A percentile compares a stretch with the other conserved stretches of the same genome.
Evolutionary conservation across 1,140 invertebrate species (phyloP).

Genomic region (Papilio glaucus): DNA sequence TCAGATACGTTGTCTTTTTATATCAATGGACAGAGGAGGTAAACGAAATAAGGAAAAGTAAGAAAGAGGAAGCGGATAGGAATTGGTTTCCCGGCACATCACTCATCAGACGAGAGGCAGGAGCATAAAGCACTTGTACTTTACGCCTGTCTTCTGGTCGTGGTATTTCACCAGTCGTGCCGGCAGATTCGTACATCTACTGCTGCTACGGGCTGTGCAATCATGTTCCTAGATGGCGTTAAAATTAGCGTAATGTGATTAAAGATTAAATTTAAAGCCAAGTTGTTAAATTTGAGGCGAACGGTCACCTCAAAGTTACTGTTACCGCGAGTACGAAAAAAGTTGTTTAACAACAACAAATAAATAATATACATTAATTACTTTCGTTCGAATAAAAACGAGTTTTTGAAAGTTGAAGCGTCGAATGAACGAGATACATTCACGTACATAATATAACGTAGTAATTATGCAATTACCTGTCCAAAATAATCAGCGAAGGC

Average conservation of each 20-base stretch:
- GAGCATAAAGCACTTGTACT: too few species aligned
- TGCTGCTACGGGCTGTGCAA: background rate
- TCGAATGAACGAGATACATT: constrained; percentile 8
- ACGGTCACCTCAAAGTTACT: background rate
- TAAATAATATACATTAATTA: constrained; percentile 35
- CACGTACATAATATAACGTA: constrained; percentile 11
- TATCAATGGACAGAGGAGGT: too few species aligned
- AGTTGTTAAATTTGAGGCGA: constrained; percentile 1
- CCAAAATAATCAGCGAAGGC: constrained; percentile 20
- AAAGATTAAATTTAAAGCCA: background rate
- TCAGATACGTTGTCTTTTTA: too few species aligned
- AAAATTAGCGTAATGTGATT: background rate
- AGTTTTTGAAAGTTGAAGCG: constrained; percentile 28
- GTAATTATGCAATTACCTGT: constrained; percentile 31
- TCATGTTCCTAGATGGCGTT: background rate
- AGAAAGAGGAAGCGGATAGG: too few species aligned
- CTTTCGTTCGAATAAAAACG: constrained; percentile 31
- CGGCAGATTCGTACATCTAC: too few species aligned
- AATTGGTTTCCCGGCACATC: too few species aligned
- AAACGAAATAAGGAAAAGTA: too few species aligned
- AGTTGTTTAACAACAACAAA: constrained; percentile 33
- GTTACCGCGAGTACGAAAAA: constrained; percentile 31
- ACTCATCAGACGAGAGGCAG: too few species aligned
- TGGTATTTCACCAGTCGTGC: too few species aligned
- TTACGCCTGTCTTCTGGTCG: too few species aligned